Evolutionary conservation across 2,888 invertebrate species (phyloP), one percentile per base, ranked within the genome.

Genomic region (Drosophila infuscata): DNA sequence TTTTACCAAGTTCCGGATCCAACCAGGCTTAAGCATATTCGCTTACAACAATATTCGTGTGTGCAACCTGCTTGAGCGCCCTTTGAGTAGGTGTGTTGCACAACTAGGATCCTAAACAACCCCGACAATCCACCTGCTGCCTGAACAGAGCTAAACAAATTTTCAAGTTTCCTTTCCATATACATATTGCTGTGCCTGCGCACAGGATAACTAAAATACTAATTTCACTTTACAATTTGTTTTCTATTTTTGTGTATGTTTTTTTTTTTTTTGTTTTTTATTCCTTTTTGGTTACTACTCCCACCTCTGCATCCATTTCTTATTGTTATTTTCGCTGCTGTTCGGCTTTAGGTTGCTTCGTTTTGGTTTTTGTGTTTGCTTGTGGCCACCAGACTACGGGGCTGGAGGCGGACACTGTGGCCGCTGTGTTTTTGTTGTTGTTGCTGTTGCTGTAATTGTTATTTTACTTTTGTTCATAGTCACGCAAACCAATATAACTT

Each of bases 401-500:
- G 58, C 4, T 30, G 66, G 36, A 9, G 30, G 35, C 36, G 54
- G 17, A 30, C 57, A 43, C 36, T 79, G 73, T 72, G 73, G 78
- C 66, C 72, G 59, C 41, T 74, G 51, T 52, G 12, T 52, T 46
- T 7, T 25, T 49, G 65, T 67, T 75, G 68, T 33, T 65, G 52
- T 29, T 46, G 66, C 53, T 64, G 65, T 77, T 81, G 74, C 81
- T 87, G 89, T 88, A 83, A 83, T 89, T 87, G 87, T 81, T 89
- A 81, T 87, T 87, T 87, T 83, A 85, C 88, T 87, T 89, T 89
- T 89, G 87, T 82, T 81, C 84, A 87, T 81, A 87, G 87, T 87
- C 87, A 87, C 87, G 87, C 87, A 87, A 87, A 89, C 89, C 87
- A 89, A 89, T 88, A 88, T 88, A 89, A 87, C 89, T 89, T 88